Evolutionary conservation across 2,113 vertebrate genomes (phyloP).

Genomic region (Aldabrachelys gigantea): DNA sequence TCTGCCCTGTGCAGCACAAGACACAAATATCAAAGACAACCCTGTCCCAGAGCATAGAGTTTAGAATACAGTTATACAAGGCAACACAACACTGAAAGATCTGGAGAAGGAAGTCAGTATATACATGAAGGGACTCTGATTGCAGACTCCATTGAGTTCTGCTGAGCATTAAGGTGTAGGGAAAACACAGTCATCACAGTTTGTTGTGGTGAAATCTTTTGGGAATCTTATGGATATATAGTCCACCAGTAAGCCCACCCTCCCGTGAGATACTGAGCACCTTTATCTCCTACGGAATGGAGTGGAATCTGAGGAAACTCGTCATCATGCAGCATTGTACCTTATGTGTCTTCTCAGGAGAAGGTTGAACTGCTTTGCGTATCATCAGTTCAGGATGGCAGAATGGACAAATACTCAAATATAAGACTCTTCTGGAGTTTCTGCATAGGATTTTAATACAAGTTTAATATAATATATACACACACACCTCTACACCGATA

Average conservation of each 20-base stretch:
- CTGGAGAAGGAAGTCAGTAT: background rate
- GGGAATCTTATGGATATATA: accelerated
- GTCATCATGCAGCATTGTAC: accelerated
- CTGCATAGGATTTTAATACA: background rate
- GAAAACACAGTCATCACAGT: background rate
- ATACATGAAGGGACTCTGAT: background rate
- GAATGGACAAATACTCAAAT: constrained; percentile 42
- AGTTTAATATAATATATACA: too few species aligned
- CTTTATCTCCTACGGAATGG: accelerated
- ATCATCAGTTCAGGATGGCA: background rate
- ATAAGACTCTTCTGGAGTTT: background rate
- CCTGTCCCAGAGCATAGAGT: background rate
- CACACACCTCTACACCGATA: too few species aligned
- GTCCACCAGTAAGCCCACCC: background rate
- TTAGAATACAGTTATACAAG: background rate
- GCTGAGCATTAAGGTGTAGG: background rate
- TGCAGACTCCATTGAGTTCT: background rate
- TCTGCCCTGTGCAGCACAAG: background rate
- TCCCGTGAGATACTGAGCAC: accelerated
- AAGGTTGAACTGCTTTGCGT: background rate
- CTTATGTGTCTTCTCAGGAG: background rate
- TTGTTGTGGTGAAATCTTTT: accelerated
- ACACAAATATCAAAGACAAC: background rate
- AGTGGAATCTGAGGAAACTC: background rate
- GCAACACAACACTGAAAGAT: background rate